Conservation (phyloP, 2,888 invertebrate species). For the Morpho achilles region DNA sequence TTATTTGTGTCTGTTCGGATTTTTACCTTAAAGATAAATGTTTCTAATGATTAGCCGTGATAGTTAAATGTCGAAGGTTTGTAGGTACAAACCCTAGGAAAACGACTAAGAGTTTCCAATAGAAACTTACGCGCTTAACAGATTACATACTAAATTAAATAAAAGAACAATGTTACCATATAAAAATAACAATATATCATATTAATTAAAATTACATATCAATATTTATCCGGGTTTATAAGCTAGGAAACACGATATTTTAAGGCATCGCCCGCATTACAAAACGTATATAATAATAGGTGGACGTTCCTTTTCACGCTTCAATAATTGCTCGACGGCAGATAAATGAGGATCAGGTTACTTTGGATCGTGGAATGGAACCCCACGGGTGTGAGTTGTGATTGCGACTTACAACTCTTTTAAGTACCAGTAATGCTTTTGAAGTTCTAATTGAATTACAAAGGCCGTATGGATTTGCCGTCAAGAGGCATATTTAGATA, state of each 20-base stretch:
- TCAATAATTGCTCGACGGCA: conserved; percentile 79
- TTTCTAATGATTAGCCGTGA: too few relatives aligned
- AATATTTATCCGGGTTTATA: conserved; percentile 26
- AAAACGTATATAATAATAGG: conserved; percentile 76
- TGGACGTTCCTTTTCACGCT: conserved; percentile 79
- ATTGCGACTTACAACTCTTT: conserved; percentile 59
- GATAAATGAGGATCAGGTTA: conserved; percentile 76
- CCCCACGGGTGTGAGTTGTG: conserved; percentile 48
- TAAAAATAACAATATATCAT: too few relatives aligned
- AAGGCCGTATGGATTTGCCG: conserved; percentile 6
- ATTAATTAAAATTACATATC: conserved; percentile 15
- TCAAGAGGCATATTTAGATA: background rate
- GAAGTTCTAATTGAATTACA: conserved; percentile 29
- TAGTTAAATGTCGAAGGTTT: too few relatives aligned
- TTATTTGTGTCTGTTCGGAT: too few relatives aligned
- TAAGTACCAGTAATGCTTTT: conserved; percentile 34
- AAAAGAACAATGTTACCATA: too few relatives aligned
- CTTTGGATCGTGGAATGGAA: conserved; percentile 46
- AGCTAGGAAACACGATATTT: conserved; percentile 72
- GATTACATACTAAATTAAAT: too few relatives aligned
- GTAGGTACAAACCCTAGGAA: too few relatives aligned
- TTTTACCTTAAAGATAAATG: too few relatives aligned
- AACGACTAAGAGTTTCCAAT: too few relatives aligned
- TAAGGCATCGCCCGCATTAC: conserved; percentile 75
- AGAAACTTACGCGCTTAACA: too few relatives aligned